phyloP scores from a whole-genome alignment of 2,888 invertebrate genomes.

The Malthinus flaveolus region DNA sequence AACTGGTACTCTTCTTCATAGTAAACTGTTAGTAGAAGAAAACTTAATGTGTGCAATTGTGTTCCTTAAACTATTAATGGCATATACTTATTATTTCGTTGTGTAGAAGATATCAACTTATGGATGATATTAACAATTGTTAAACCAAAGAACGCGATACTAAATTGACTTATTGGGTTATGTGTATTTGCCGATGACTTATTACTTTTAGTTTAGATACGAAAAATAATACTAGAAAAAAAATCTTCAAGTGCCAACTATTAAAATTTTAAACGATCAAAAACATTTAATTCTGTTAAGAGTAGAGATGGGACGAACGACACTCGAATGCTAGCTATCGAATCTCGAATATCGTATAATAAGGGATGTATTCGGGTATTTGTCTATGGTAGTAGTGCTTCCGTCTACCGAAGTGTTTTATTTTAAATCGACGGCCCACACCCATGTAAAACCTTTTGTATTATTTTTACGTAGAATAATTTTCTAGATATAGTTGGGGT shows the following conservation, averaged over 20 bases:
- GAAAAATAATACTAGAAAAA: slow-evolving; percentile 3
- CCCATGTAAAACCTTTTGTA: slow-evolving; percentile 16
- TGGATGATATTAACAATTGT: slow-evolving; percentile 20
- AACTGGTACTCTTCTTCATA: slow-evolving; percentile 57
- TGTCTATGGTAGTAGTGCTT: no score
- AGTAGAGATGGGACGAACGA: no score
- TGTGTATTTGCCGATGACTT: slow-evolving; percentile 17
- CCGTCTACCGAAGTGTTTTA: no score
- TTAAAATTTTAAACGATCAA: slow-evolving; percentile 11
- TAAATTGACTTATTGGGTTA: slow-evolving; percentile 18
- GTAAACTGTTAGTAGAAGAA: slow-evolving; percentile 38
- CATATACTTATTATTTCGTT: slow-evolving; percentile 18
- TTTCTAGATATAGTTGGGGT: slow-evolving; percentile 19
- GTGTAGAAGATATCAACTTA: slow-evolving; percentile 22
- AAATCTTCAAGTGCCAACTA: slow-evolving; percentile 26
- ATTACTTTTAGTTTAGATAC: slow-evolving; percentile 16
- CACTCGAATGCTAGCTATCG: no score
- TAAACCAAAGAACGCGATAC: slow-evolving; percentile 29
- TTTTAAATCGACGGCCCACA: no score
- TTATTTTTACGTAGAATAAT: slow-evolving; percentile 19
- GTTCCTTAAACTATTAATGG: slow-evolving; percentile 33
- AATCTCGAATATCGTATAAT: no score
- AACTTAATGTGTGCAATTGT: slow-evolving; percentile 32
- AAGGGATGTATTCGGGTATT: no score
- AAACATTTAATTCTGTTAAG: slow-evolving; percentile 19